A percentile compares a stretch with the other conserved stretches of the same genome.
Evolutionary conservation across 2,113 vertebrate genomes (phyloP).

Genomic region (Amazona vittata): DNA sequence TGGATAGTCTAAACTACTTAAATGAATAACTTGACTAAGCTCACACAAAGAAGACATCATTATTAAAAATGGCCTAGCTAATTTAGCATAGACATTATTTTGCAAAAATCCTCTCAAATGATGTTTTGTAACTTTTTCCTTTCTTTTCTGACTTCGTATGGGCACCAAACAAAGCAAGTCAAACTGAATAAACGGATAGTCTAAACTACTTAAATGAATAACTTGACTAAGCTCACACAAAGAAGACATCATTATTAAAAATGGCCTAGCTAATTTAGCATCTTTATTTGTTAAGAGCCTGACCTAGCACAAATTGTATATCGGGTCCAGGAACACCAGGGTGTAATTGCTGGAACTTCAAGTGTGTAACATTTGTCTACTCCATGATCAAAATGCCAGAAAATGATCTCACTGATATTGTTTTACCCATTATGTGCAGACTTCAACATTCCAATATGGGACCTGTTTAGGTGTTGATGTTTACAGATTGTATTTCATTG

Average conservation of each 20-base stretch:
- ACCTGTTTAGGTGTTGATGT: neutral
- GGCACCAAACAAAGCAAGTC: neutral
- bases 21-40: neutral
- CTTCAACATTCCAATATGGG: neutral
- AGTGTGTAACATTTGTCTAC: neutral
- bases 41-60: accelerated
- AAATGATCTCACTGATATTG: neutral
- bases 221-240: neutral
- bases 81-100: neutral
- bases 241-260: neutral
- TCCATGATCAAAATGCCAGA: neutral
- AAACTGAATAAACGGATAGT: neutral
- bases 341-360: neutral
- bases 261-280: neutral
- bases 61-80: neutral
- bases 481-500: neutral
- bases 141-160: neutral
- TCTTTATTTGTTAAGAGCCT: neutral
- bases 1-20: neutral
- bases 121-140: neutral
- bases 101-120: neutral
- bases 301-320: neutral
- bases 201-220: neutral
- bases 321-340: neutral
- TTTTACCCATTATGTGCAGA: neutral